phyloP scores from a whole-genome alignment of 2,113 vertebrate species.

The Butorides virescens region DNA sequence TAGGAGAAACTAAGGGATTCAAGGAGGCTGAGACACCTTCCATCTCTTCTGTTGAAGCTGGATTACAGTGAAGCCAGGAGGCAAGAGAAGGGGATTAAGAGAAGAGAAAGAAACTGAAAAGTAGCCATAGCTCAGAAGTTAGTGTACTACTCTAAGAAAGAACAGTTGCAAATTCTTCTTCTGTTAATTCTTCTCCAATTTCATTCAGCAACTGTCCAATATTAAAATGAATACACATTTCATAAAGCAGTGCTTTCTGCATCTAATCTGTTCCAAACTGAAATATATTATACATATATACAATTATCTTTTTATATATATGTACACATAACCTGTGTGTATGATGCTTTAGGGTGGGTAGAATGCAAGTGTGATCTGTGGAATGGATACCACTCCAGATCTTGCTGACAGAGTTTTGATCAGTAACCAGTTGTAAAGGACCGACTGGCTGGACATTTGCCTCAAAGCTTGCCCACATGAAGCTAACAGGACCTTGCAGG shows the following conservation, averaged over 20 bases:
- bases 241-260: not conserved
- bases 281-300: not conserved
- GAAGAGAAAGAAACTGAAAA: not conserved
- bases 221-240: not conserved
- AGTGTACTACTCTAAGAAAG: not conserved
- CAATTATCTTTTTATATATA: not conserved
- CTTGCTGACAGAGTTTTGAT: not conserved
- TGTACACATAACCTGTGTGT: not conserved
- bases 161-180: not conserved
- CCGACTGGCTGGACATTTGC: too few relatives aligned
- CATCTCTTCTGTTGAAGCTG: not conserved
- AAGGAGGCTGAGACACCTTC: not conserved
- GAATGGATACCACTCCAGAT: not conserved
- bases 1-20: not conserved
- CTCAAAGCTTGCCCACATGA: too few relatives aligned
- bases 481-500: too few relatives aligned
- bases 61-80: not conserved
- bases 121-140: not conserved
- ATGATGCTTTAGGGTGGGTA: not conserved
- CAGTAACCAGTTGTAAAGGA: not conserved
- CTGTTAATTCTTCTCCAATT: not conserved
- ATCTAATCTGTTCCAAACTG: not conserved
- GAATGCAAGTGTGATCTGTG: not conserved
- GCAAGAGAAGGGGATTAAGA: not conserved
- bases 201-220: not conserved